Evolutionary conservation across 2,113 vertebrate genomes (phyloP), one percentile per base, ranked within the genome.

Genomic region (Bagarius yarrelli): DNA sequence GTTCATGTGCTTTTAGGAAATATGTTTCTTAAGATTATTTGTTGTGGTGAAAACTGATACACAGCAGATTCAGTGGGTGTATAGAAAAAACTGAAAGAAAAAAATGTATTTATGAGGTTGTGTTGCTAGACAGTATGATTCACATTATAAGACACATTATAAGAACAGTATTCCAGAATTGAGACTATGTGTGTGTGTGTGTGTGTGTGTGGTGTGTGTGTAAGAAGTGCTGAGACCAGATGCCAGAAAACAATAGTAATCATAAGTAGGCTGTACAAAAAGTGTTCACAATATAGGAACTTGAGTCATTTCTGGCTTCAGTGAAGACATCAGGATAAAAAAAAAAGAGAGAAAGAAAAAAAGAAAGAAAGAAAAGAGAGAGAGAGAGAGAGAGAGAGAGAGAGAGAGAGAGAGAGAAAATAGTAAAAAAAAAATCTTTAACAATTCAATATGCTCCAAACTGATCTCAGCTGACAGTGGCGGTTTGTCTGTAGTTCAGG

Each of bases 401-500:
- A 8, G 13, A 14, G 44, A 67, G 56, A 86, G 89, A 88, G 90
- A 79, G 75, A 66, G 60, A 80, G 78, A 67, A 25, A n/a, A 80
- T 74, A 64, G 60, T 59, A 84, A 79, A 83, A 91, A 94, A 92
- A 94, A 93, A 92, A 91, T 91, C 92, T 94, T 94, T 92, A 94
- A 95, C 91, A 90, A 95, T 95, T 96, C 96, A 96, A 96, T 96
- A 96, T 87, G 92, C 94, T 92, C 85, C 86, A 92, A 95, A 95
- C 95, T 95, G 94, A 96, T 95, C 93, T 88, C 91, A 93, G 94
- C 95, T 94, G 96, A 95, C 95, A 95, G 96, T 94, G 93, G 91
- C 90, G 95, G 93, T 95, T 95, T 95, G 95, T 97, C 95, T 96
- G 92, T 95, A 96, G 94, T 94, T 95, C 94, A 95, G 95, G 95